These are phyloP conservation scores for Biston betularia DNA, from an alignment of 2,888 invertebrate genomes.

Conservation along the genomic window DNA sequence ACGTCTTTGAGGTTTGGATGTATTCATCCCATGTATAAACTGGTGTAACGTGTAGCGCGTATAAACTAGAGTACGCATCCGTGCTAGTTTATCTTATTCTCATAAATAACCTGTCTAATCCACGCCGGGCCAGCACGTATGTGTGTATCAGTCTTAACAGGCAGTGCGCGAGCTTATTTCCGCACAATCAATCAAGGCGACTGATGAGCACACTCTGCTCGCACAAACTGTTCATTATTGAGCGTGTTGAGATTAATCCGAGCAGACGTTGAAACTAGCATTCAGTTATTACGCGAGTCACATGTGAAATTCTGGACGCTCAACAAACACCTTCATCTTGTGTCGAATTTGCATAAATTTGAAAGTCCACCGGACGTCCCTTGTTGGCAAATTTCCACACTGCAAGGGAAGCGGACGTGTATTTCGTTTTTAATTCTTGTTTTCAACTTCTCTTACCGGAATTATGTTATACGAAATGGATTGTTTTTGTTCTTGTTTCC, in stretches of 20 bases:
- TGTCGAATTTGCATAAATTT: constrained; percentile 76
- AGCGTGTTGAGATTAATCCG: constrained; percentile 63
- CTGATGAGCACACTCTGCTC: constrained; percentile 71
- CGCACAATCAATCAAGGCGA: constrained; percentile 78
- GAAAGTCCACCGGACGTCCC: constrained; percentile 68
- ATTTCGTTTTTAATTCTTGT: constrained; percentile 55
- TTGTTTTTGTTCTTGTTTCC: constrained; percentile 41
- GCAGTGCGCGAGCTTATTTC: constrained; percentile 71
- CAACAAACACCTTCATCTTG: constrained; percentile 72
- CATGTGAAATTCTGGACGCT: constrained; percentile 61
- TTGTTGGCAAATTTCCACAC: constrained; percentile 71
- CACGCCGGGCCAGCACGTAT: constrained; percentile 37
- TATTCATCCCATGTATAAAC: constrained; percentile 37
- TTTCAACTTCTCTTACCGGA: constrained; percentile 45
- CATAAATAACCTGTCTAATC: constrained; percentile 45
- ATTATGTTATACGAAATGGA: constrained; percentile 44
- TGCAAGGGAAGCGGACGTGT: constrained; percentile 58
- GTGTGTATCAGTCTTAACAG: constrained; percentile 53
- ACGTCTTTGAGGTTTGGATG: constrained; percentile 28
- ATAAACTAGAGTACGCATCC: constrained; percentile 16
- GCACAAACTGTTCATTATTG: constrained; percentile 64
- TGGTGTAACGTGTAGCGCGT: constrained; percentile 21
- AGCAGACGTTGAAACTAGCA: constrained; percentile 60
- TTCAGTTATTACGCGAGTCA: constrained; percentile 61
- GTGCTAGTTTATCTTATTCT: constrained; percentile 36